These are phyloP conservation scores for Syngnathoides biaculeatus DNA, from an alignment of 2,113 vertebrate genomes.

Conservation along the genomic window DNA sequence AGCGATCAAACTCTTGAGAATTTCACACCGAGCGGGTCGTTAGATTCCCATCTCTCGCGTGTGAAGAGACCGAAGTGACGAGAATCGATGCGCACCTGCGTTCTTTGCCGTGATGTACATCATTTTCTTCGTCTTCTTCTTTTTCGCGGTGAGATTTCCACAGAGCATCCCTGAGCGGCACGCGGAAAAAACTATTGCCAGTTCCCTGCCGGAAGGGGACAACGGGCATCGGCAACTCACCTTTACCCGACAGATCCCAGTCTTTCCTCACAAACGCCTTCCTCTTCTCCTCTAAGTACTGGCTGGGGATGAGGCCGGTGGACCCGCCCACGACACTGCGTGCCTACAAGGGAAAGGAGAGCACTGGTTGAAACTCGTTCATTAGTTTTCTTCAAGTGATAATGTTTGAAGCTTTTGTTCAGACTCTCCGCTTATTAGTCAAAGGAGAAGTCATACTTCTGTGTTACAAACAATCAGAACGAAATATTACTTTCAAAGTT, in stretches of 20 bases:
- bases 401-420: neutral
- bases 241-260: slow-evolving; percentile 82
- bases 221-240: slow-evolving; percentile 14
- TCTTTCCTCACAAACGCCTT: slow-evolving; percentile 97
- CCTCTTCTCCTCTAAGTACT: slow-evolving; percentile 97
- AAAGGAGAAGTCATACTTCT: no score
- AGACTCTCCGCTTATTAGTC: no score
- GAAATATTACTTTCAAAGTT: no score
- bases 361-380: neutral
- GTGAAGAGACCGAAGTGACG: neutral
- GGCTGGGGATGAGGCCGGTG: slow-evolving; percentile 95
- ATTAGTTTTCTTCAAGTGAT: no score
- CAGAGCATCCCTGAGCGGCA: slow-evolving; percentile 84
- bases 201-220: neutral
- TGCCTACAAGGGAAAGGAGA: slow-evolving; percentile 72
- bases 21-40: slow-evolving; percentile 11
- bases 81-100: slow-evolving; percentile 80
- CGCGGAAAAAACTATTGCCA: slow-evolving; percentile 12
- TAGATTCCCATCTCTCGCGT: neutral
- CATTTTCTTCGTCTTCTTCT: slow-evolving; percentile 98
- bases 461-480: no score
- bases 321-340: slow-evolving; percentile 85
- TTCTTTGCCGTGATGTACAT: slow-evolving; percentile 98
- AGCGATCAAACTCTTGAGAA: slow-evolving; percentile 94
- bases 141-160: slow-evolving; percentile 86